A percentile compares a stretch with the other conserved stretches of the same genome.
phyloP scores from a whole-genome alignment of 2,888 invertebrate species.

The Hesperia comma region DNA sequence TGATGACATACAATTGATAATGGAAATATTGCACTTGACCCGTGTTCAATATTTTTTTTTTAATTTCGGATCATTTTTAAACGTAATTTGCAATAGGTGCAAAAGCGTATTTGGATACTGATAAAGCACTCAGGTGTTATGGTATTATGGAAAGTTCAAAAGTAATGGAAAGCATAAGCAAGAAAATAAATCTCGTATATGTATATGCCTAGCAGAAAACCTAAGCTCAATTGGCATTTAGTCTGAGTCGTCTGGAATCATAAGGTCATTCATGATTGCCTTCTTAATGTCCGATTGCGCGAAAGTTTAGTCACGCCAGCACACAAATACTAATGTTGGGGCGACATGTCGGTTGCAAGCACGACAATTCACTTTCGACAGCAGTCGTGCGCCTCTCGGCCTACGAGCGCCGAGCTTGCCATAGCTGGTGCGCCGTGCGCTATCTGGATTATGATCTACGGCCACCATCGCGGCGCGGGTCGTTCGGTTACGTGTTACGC shows the following conservation, averaged over 20 bases:
- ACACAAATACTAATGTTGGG: conserved; percentile 55
- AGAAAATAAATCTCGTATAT: conserved; percentile 26
- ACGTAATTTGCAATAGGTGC: neutral
- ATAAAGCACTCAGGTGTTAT: no score
- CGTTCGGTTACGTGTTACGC: conserved; percentile 66
- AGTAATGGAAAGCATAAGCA: conserved; percentile 12
- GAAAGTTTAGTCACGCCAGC: conserved; percentile 67
- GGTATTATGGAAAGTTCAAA: neutral
- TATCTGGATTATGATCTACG: conserved; percentile 78
- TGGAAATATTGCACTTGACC: conserved; percentile 75
- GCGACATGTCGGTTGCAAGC: conserved; percentile 55
- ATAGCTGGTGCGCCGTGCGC: conserved; percentile 64
- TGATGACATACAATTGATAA: conserved; percentile 82
- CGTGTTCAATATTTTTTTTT: conserved; percentile 61
- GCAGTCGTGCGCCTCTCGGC: conserved; percentile 73
- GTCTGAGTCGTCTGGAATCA: conserved; percentile 36
- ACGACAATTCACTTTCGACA: conserved; percentile 78
- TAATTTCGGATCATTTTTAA: neutral
- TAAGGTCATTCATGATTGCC: conserved; percentile 45
- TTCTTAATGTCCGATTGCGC: conserved; percentile 66
- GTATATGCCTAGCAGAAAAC: conserved; percentile 12
- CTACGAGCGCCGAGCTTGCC: conserved; percentile 68
- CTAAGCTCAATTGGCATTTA: conserved; percentile 33
- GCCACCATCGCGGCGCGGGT: conserved; percentile 69
- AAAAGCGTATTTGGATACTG: neutral